Percentiles rank a stretch among this genome's conserved stretches.
Evolutionary conservation across 1,140 invertebrate species (phyloP).

Genomic region (Goniozus legneri): DNA sequence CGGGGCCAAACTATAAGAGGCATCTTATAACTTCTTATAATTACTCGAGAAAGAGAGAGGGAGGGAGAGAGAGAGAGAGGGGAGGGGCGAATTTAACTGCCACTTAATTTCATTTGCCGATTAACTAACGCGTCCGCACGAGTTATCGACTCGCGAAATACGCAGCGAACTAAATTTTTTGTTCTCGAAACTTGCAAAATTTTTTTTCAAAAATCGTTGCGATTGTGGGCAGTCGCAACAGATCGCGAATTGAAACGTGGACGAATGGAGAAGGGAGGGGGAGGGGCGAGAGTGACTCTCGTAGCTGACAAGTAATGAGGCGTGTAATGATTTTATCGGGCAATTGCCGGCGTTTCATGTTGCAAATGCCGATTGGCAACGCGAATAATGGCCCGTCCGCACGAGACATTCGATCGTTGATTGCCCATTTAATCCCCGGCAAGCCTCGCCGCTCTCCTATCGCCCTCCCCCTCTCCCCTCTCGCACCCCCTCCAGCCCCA

Average conservation of each 20-base stretch:
- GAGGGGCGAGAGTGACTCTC: constrained; percentile 35
- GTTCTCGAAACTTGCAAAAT: no score
- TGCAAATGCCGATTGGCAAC: constrained; percentile 36
- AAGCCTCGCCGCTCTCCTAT: constrained; percentile 22
- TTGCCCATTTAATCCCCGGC: constrained; percentile 38
- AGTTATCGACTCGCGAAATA: constrained; percentile 43
- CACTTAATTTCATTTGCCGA: constrained; percentile 51
- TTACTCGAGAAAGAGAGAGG: constrained; percentile 36
- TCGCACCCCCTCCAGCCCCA: background rate
- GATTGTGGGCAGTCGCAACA: no score
- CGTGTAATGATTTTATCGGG: constrained; percentile 46
- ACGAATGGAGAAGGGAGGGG: no score
- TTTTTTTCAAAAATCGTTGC: no score
- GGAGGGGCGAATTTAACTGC: constrained; percentile 42
- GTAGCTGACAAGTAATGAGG: constrained; percentile 44
- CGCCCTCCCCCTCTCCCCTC: background rate
- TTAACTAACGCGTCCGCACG: constrained; percentile 43
- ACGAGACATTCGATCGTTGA: constrained; percentile 38
- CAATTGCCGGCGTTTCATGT: constrained; percentile 39
- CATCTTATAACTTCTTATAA: constrained; percentile 50
- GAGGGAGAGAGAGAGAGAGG: background rate
- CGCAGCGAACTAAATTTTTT: no score
- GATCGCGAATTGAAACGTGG: constrained; percentile 40
- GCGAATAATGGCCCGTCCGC: constrained; percentile 39
- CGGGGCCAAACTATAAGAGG: constrained; percentile 24